A percentile compares a stretch with the other conserved stretches of the same genome.
Conservation (phyloP, 1,140 invertebrate species). For the Melipona quadrifasciata region DNA sequence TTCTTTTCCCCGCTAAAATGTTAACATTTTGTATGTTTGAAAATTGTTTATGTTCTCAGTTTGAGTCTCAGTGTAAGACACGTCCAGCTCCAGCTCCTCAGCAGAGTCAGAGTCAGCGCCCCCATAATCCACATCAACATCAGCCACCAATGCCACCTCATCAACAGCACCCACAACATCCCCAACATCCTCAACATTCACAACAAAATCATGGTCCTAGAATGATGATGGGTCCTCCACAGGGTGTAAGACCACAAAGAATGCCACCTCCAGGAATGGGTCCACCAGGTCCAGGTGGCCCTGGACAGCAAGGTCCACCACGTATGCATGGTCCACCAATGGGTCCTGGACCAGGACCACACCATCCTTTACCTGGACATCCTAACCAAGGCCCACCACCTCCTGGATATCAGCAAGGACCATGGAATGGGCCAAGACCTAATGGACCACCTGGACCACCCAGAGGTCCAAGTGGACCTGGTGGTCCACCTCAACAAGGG, state of each 20-base stretch:
- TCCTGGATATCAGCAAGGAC: slow-evolving; percentile 84
- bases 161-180: slow-evolving; percentile 80
- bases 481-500: slow-evolving; percentile 82
- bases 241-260: slow-evolving; percentile 84
- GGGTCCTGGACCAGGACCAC: slow-evolving; percentile 83
- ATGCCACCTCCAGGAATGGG: slow-evolving; percentile 87
- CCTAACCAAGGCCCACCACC: slow-evolving; percentile 82
- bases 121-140: slow-evolving; percentile 81
- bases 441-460: slow-evolving; percentile 83
- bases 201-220: slow-evolving; percentile 84
- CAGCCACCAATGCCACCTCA: slow-evolving; percentile 80
- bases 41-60: slow-evolving; percentile 81
- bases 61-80: slow-evolving; percentile 95
- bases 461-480: slow-evolving; percentile 79
- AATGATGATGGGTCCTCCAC: slow-evolving; percentile 87
- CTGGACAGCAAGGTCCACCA: slow-evolving; percentile 81
- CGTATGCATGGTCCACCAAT: slow-evolving; percentile 87
- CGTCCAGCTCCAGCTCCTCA: slow-evolving; percentile 88
- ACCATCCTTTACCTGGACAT: slow-evolving; percentile 81
- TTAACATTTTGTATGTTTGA: not conserved
- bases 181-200: slow-evolving; percentile 82
- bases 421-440: slow-evolving; percentile 83
- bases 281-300: slow-evolving; percentile 82
- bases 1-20: not conserved
- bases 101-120: slow-evolving; percentile 81